A percentile compares a stretch with the other conserved stretches of the same genome.
Evolutionary conservation across 2,113 vertebrate species (phyloP).

Genomic region (Zosterops borbonicus): DNA sequence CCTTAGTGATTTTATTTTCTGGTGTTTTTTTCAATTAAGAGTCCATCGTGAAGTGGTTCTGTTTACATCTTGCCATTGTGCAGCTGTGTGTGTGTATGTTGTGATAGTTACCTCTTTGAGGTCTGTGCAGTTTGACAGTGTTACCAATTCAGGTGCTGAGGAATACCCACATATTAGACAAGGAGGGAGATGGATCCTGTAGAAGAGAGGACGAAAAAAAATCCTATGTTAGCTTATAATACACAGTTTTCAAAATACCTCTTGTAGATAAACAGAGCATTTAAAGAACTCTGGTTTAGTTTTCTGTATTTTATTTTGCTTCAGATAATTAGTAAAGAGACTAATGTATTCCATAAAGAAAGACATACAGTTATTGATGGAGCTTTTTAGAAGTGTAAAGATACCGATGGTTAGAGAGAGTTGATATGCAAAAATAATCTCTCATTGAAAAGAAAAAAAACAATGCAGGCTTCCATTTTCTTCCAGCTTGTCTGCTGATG

Average conservation of each 20-base stretch:
- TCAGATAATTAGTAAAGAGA: neutral
- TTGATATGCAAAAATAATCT: neutral
- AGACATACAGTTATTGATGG: neutral
- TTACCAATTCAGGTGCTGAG: neutral
- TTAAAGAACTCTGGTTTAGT: neutral
- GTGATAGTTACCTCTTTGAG: neutral
- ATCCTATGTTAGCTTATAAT: fast-evolving
- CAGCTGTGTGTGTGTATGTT: neutral
- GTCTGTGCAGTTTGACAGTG: neutral
- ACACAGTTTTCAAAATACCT: neutral
- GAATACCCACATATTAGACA: neutral
- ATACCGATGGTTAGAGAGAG: neutral
- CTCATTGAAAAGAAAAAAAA: neutral
- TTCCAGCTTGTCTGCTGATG: neutral
- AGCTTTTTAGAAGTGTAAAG: neutral
- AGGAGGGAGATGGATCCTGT: neutral
- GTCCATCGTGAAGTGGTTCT: neutral
- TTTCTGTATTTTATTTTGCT: neutral
- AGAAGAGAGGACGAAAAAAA: neutral
- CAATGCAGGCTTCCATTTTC: neutral
- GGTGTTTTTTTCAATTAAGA: neutral
- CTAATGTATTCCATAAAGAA: neutral
- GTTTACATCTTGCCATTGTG: fast-evolving
- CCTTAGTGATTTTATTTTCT: neutral
- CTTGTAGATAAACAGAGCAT: neutral